phyloP scores from a whole-genome alignment of 2,888 invertebrate species.

The Perizoma flavofasciatum region DNA sequence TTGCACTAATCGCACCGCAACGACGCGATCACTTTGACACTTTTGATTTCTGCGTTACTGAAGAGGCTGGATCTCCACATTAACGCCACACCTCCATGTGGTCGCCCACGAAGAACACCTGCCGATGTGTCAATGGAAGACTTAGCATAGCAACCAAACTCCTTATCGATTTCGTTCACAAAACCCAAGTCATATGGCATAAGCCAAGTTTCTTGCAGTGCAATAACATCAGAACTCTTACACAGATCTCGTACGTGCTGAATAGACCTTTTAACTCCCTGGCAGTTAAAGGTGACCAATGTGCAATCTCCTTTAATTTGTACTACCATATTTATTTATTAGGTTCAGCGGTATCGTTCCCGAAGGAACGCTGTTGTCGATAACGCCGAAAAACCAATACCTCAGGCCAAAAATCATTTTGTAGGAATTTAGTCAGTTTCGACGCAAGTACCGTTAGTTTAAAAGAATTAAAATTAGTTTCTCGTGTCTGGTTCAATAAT shows the following conservation, averaged over 20 bases:
- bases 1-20: constrained; percentile 3
- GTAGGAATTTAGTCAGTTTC: constrained; percentile 15
- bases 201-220: constrained; percentile 35
- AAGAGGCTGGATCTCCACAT: constrained; percentile 29
- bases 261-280: constrained; percentile 14
- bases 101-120: constrained; percentile 23
- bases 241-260: constrained; percentile 14
- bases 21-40: constrained; percentile 7
- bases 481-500: constrained; percentile 14
- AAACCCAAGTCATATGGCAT: constrained; percentile 22
- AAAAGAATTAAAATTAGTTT: constrained; percentile 29
- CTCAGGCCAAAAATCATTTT: constrained; percentile 25
- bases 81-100: constrained; percentile 29
- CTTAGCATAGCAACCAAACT: constrained; percentile 24
- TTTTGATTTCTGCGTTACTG: constrained; percentile 7
- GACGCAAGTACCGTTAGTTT: constrained; percentile 12
- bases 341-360: constrained; percentile 8
- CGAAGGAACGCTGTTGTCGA: constrained; percentile 12
- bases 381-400: constrained; percentile 17
- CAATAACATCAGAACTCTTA: constrained; percentile 19
- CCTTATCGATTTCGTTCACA: constrained; percentile 22
- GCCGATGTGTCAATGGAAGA: constrained; percentile 30
- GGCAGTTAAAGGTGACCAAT: constrained; percentile 16
- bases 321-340: constrained; percentile 5
- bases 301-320: not conserved